Base-by-base conservation (phyloP, 2,113 vertebrate genomes). In the Thalassarche chlororhynchos region DNA sequence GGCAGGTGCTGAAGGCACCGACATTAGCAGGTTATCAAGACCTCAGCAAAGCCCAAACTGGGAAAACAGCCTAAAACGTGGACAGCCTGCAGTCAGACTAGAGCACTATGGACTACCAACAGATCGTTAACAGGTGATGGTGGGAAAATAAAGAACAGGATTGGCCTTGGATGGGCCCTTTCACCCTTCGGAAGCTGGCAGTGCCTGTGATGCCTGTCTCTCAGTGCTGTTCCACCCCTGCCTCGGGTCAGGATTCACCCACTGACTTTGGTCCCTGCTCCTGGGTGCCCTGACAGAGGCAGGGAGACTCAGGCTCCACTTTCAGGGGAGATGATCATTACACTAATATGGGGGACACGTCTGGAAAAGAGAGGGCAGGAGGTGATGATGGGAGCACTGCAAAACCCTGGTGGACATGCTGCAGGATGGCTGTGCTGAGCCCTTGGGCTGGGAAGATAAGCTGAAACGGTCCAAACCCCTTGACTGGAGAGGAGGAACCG, bases 81-180 rank as follows among this genome's bases (percentile, higher is more conserved):
- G 17, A 34, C 69, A 86, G 75, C 52, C 19, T 32, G 36, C 25
- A 34, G 51, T 17, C 28, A 24, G 58, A 28, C 16, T 5, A 7
- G 17, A 34, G 58, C 68, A 17, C 70, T 14, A 26, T 1, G 21
- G 65, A 29, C 18, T 8, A 12, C 17, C 0, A 7, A 31, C 20
- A 17, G 49, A 42, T 29, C 7, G 4, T 5, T 17, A 19, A 2
- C 16, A 10, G 14, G 31, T 4, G 29, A 15, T 0, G 8, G 44
- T 2, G 78, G 40, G 58, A 38, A 61, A 47, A 58, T 24, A 32
- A 71, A 25, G 66, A 65, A 28, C 23, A 6, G 15, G 3, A 20
- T 4, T 3, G 42, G 75, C 57, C 71, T 49, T 3, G 11, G 15
- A 28, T 8, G 77, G 58, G 58, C 54, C 34, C 47, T 38, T 79